Base-by-base conservation (phyloP, 2,888 invertebrate genomes). In the Rugalucina vietnamica region DNA sequence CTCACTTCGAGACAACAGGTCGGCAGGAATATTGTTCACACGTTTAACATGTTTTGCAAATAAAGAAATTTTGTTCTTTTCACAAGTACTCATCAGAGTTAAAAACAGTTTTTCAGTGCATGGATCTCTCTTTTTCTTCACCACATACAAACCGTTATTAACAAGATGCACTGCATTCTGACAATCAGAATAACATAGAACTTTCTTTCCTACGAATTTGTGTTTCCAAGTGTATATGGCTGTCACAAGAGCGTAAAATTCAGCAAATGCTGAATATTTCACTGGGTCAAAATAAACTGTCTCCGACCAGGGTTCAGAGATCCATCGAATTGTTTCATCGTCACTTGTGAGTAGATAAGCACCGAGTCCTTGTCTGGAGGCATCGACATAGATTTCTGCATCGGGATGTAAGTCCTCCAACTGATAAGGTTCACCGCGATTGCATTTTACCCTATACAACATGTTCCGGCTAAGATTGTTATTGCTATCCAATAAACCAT, bases 161-260 rank as follows among this genome's bases (percentile, higher is more conserved):
- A 90, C 80, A n/a, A 89, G 4, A 34, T 81, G 54, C 8, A 87
- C 89, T 1, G 82, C 85, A 32, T 27, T 12, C 49, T 29, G 18
- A 60, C 83, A 89, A 77, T 91, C 91, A 3, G 86, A 82, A 83
- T 87, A 91, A 57, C 87, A 87, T 34, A 89, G 43, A 2, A 91
- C 88, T 12, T 80, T 84, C 69, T 87, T 87, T 1, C 84, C 84
- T 12, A 71, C 75, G 76, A 91, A 91, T 79, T 91, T 91, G 74
- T 91, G 89, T 73, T 91, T 91, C 92, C 92, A 92, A 0, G 92
- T 92, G 78, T 84, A 91, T 12, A 87, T 78, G 3, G 91, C 89
- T 21, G 87, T 83, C 1, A 91, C 86, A 29, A 91, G 72, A 3
- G 89, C 88, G 75, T 91, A 91, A 70, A 90, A 87, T 57, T 91